phyloP scores from a whole-genome alignment of 1,140 invertebrate genomes.

The Leucophenga varia region DNA sequence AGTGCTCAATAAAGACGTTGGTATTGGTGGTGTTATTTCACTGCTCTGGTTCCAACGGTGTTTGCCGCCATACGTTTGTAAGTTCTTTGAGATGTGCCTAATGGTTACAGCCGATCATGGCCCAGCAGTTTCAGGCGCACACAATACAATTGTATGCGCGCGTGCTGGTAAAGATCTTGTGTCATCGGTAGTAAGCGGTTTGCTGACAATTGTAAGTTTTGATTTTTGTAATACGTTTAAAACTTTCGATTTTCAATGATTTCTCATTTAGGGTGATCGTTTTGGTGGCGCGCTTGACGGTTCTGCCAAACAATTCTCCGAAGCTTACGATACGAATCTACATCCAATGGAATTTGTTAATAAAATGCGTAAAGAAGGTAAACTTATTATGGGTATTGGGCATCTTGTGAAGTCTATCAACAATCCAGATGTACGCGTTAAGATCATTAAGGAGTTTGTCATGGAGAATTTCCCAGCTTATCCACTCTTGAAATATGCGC shows the following conservation, averaged over 20 bases:
- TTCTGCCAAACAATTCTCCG: slow-evolving; percentile 93
- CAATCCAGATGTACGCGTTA: slow-evolving; percentile 97
- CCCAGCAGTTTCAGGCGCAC: slow-evolving; percentile 97
- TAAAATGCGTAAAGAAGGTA: slow-evolving; percentile 92
- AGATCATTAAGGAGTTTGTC: slow-evolving; percentile 95
- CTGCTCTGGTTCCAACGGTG: slow-evolving; percentile 98
- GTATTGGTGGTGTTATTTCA: slow-evolving; percentile 96
- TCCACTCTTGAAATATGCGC: slow-evolving; percentile 90
- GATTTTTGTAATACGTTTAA: no score
- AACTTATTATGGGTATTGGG: slow-evolving; percentile 99
- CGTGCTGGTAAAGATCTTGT: slow-evolving; percentile 98
- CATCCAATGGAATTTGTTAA: slow-evolving; percentile 99
- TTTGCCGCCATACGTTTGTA: slow-evolving; percentile 89
- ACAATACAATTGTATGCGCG: slow-evolving; percentile 99
- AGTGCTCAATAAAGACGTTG: slow-evolving; percentile 84
- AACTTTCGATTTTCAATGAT: neutral
- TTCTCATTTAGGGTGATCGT: slow-evolving; percentile 78
- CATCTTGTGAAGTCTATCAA: slow-evolving; percentile 98
- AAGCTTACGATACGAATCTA: slow-evolving; percentile 90
- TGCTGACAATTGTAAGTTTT: slow-evolving; percentile 92
- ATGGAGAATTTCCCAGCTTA: slow-evolving; percentile 90
- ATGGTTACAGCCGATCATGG: slow-evolving; percentile 99
- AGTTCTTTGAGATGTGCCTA: slow-evolving; percentile 99
- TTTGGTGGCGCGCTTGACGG: slow-evolving; percentile 98
- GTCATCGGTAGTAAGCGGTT: slow-evolving; percentile 93